Conservation (phyloP, 2,797 vertebrate species). For the Astyanax mexicanus region DNA sequence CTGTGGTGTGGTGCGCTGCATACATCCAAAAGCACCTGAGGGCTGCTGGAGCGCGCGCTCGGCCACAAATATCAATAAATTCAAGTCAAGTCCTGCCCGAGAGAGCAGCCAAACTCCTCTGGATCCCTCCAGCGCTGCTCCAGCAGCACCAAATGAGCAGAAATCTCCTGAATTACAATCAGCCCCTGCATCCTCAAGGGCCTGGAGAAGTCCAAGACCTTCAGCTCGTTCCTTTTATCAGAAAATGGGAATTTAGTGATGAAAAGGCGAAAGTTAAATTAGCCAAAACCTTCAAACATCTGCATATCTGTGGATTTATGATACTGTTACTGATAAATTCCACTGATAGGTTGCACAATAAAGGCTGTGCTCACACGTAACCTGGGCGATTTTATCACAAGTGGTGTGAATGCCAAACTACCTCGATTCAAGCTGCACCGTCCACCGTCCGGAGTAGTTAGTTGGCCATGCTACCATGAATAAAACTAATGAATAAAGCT, state of each 20-base stretch:
- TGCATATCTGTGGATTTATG: neutral
- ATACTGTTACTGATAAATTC: neutral
- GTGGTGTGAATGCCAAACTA: too few relatives aligned
- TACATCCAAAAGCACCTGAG: neutral
- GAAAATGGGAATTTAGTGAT: neutral
- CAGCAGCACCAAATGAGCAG: neutral
- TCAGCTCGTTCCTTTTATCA: neutral
- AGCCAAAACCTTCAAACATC: neutral
- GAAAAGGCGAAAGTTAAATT: neutral
- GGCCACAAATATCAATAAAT: constrained; percentile 22
- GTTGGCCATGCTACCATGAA: too few relatives aligned
- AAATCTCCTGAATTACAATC: constrained; percentile 6
- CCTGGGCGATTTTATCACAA: too few relatives aligned
- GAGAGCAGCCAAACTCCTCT: neutral
- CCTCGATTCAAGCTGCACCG: too few relatives aligned
- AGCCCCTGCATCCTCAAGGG: neutral
- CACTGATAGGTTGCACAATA: neutral
- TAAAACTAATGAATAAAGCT: too few relatives aligned
- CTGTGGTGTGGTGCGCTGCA: neutral
- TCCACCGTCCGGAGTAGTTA: too few relatives aligned
- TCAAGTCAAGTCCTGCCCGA: neutral
- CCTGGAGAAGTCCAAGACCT: neutral
- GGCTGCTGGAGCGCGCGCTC: neutral
- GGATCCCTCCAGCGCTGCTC: neutral
- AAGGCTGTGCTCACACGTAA: too few relatives aligned